Conservation (phyloP, 35 echinoderm and acorn worm genomes). For the Nesometra sesokonis region DNA sequence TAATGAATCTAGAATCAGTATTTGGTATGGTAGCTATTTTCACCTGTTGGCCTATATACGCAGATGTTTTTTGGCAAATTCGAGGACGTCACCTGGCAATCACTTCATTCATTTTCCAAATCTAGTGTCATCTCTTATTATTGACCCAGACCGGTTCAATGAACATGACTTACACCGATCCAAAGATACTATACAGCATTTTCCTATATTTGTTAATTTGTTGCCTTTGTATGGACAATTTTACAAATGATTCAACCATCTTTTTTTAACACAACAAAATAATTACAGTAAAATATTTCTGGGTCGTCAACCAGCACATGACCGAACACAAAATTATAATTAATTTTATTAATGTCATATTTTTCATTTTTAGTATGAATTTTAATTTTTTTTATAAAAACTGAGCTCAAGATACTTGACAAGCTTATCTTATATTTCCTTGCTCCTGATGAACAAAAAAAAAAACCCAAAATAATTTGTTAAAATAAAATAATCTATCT, state of each 20-base stretch:
- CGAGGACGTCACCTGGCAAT: background rate
- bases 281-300: no score
- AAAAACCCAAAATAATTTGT: no score
- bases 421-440: no score
- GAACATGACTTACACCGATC: background rate
- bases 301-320: no score
- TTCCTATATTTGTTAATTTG: background rate
- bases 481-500: no score
- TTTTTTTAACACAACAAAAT: background rate
- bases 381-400: no score
- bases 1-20: background rate
- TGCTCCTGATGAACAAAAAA: no score
- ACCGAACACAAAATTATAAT: no score
- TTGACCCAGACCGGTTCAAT: background rate
- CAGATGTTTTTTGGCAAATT: background rate
- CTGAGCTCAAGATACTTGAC: no score
- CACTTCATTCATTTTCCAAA: background rate
- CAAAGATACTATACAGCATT: background rate
- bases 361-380: no score
- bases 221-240: background rate
- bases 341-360: no score
- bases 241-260: background rate
- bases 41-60: background rate
- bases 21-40: background rate
- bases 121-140: background rate